Percentiles rank a stretch among this genome's conserved stretches.
phyloP scores from a whole-genome alignment of 2,888 invertebrate species.

The Azorinus chamasolen region DNA sequence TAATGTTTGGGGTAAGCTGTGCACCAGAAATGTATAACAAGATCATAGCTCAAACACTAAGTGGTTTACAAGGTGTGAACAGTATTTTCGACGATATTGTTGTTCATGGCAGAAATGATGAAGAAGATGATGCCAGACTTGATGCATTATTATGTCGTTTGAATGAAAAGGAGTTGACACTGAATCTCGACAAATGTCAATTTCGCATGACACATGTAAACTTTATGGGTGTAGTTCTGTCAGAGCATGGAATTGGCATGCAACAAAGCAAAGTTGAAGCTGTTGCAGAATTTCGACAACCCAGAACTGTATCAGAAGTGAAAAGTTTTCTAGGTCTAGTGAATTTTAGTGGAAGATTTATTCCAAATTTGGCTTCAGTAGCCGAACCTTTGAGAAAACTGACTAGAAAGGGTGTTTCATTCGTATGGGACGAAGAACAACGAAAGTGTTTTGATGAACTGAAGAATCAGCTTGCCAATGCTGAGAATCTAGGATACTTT shows the following conservation, averaged over 20 bases:
- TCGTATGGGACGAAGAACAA: constrained; percentile 41
- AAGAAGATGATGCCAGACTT: constrained; percentile 51
- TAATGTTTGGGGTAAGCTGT: constrained; percentile 61
- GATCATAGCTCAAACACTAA: constrained; percentile 50
- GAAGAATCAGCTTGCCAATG: constrained; percentile 30
- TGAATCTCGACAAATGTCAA: constrained; percentile 54
- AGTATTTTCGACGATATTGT: constrained; percentile 66
- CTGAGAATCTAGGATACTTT: constrained; percentile 30
- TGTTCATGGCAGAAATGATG: constrained; percentile 31
- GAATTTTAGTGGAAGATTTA: constrained; percentile 41
- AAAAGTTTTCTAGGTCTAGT: constrained; percentile 48
- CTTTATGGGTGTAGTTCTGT: constrained; percentile 53
- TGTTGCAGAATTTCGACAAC: constrained; percentile 44
- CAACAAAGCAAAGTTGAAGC: constrained; percentile 41
- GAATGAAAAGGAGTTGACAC: constrained; percentile 38
- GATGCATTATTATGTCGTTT: constrained; percentile 22
- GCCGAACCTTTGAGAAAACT: constrained; percentile 39
- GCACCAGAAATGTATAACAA: constrained; percentile 56
- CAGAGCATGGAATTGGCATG: constrained; percentile 42
- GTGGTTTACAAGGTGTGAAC: constrained; percentile 31
- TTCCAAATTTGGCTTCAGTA: constrained; percentile 38
- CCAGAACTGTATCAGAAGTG: constrained; percentile 55
- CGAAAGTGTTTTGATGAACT: constrained; percentile 29
- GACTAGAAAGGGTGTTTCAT: constrained; percentile 9
- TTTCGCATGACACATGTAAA: constrained; percentile 43